Percentiles rank a stretch among this genome's conserved stretches.
Conservation (phyloP, 2,888 invertebrate species). For the Tinea pellionella region DNA sequence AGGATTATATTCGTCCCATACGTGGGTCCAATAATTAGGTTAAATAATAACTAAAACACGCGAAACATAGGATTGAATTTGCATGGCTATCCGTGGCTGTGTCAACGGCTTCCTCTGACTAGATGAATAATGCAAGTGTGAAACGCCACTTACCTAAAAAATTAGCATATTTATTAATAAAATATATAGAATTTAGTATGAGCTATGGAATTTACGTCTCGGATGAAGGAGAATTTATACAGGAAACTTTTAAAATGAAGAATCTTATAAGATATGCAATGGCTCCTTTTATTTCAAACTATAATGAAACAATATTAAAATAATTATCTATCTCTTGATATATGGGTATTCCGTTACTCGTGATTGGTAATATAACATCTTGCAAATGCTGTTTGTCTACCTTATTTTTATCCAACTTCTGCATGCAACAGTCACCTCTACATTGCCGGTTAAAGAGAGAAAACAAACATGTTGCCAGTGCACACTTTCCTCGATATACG, state of each 20-base stretch:
- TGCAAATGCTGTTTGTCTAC: no score
- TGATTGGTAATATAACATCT: no score
- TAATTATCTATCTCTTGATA: not conserved
- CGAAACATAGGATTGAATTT: slow-evolving; percentile 66
- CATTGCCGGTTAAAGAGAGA: no score
- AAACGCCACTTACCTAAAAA: slow-evolving; percentile 56
- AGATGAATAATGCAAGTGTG: slow-evolving; percentile 61
- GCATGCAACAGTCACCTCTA: no score
- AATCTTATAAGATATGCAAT: not conserved
- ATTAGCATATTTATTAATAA: slow-evolving; percentile 71
- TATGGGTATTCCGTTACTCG: no score
- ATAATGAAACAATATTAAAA: not conserved
- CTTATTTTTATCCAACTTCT: no score
- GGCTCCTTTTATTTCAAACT: not conserved
- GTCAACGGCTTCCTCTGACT: slow-evolving; percentile 57
- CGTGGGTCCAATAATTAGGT: not conserved
- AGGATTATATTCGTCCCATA: no score
- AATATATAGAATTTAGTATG: slow-evolving; percentile 42
- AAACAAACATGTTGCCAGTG: no score
- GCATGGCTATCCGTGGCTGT: slow-evolving; percentile 66
- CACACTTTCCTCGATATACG: no score
- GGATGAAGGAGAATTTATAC: not conserved
- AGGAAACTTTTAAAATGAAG: not conserved
- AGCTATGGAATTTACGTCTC: not conserved
- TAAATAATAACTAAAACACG: slow-evolving; percentile 25